Evolutionary conservation across 2,797 vertebrate species (phyloP).

Genomic region (Bradypodion pumilum): DNA sequence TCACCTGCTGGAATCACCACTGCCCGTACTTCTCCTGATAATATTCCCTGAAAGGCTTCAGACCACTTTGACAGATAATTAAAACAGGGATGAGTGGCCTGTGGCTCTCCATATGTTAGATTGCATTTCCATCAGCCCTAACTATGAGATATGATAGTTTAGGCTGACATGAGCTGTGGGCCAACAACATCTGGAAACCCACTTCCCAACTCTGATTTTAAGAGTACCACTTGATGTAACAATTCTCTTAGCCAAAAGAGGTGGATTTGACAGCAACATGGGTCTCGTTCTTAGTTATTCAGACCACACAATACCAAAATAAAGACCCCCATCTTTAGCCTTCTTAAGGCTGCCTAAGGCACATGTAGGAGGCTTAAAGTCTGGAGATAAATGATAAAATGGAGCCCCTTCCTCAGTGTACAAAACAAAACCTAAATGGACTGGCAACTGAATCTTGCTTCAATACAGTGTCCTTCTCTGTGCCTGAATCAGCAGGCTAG

Average conservation of each 20-base stretch:
- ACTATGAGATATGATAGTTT: not conserved
- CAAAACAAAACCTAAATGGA: not conserved
- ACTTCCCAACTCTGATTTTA: not conserved
- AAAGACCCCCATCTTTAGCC: not conserved
- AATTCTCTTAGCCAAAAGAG: not conserved
- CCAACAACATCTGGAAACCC: not conserved
- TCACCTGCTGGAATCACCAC: not conserved
- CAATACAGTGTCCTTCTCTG: not conserved
- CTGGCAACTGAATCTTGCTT: not conserved
- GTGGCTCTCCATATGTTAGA: not conserved
- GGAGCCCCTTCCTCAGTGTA: not conserved
- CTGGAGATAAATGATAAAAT: not conserved
- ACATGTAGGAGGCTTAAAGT: not conserved
- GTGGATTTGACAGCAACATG: not conserved
- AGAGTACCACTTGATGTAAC: not conserved
- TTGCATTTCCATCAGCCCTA: not conserved
- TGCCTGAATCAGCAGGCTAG: not conserved
- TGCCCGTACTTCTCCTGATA: not conserved
- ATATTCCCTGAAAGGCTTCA: not conserved
- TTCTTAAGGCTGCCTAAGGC: not conserved
- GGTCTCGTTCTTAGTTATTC: not conserved
- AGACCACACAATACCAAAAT: not conserved
- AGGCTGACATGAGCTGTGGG: not conserved
- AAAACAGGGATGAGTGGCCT: not conserved
- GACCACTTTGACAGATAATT: not conserved